Conservation (phyloP, 2,113 vertebrate genomes). For the Atractosteus spatula region DNA sequence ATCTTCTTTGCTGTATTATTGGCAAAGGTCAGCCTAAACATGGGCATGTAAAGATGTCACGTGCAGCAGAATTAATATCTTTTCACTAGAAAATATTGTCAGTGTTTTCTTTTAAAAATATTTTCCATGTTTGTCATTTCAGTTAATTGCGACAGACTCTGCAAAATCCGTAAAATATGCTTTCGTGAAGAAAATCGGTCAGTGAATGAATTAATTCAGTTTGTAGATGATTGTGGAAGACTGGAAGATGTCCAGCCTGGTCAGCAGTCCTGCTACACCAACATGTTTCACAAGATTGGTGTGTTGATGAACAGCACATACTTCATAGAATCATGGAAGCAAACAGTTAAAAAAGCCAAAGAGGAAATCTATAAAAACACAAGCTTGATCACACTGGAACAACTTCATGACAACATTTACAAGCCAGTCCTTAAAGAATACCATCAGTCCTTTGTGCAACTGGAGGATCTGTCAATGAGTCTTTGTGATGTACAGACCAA, state of each 20-base stretch:
- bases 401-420: constrained; percentile 20
- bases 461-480: constrained; percentile 26
- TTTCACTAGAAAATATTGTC: no score
- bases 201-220: constrained; percentile 12
- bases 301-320: constrained; percentile 14
- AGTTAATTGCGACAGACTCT: constrained; percentile 25
- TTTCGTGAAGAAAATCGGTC: constrained; percentile 17
- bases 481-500: constrained; percentile 18
- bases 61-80: no score
- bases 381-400: constrained; percentile 11
- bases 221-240: not conserved
- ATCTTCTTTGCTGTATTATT: no score
- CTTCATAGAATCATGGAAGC: constrained; percentile 24
- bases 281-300: constrained; percentile 26
- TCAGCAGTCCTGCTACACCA: not conserved
- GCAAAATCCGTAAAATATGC: constrained; percentile 1
- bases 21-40: no score
- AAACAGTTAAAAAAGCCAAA: constrained; percentile 13
- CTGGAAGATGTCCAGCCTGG: not conserved
- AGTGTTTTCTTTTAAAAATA: not conserved
- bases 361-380: not conserved
- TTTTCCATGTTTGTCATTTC: constrained; percentile 5
- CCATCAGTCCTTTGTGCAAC: constrained; percentile 4
- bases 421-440: constrained; percentile 22
- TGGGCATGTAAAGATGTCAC: no score